Conservation (phyloP, 2,888 invertebrate genomes). For the Criorhina ranunculi region DNA sequence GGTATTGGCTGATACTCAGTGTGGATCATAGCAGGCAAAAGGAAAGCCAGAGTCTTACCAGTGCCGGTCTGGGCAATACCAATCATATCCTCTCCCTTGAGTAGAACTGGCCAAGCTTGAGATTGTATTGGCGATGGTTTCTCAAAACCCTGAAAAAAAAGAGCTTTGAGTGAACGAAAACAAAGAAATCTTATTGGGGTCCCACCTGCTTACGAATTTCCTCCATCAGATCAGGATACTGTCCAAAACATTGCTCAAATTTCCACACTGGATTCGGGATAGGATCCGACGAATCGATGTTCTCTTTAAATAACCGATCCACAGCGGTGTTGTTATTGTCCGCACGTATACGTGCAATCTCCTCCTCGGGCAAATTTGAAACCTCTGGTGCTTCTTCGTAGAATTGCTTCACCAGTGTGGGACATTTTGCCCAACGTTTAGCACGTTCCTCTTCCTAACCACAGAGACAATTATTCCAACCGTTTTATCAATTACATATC, state of each 20-base stretch:
- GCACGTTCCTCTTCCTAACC: slow-evolving; percentile 86
- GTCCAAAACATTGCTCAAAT: slow-evolving; percentile 93
- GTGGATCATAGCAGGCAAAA: slow-evolving; percentile 96
- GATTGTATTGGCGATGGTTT: slow-evolving; percentile 96
- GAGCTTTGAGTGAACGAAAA: background rate
- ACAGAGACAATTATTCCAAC: background rate
- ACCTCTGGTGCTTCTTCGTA: slow-evolving; percentile 92
- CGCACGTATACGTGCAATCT: slow-evolving; percentile 88
- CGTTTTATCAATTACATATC: too few relatives aligned
- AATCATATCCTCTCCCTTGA: slow-evolving; percentile 96
- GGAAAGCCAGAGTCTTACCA: slow-evolving; percentile 97
- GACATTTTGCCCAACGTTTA: slow-evolving; percentile 88
- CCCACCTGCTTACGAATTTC: slow-evolving; percentile 90
- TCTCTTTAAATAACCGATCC: slow-evolving; percentile 87
- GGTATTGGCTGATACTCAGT: slow-evolving; percentile 94
- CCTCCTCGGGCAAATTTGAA: slow-evolving; percentile 87
- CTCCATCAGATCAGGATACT: slow-evolving; percentile 92
- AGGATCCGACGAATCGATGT: slow-evolving; percentile 79
- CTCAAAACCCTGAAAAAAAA: slow-evolving; percentile 86
- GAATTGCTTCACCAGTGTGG: slow-evolving; percentile 91
- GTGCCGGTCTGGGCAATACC: slow-evolving; percentile 98
- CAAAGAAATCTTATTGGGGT: background rate
- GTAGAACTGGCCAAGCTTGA: slow-evolving; percentile 97
- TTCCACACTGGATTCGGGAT: slow-evolving; percentile 85
- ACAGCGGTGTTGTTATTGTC: slow-evolving; percentile 91